Evolutionary conservation across 2,113 vertebrate species (phyloP), one percentile per base, ranked within the genome.

Genomic region (Platycercus adscitus): DNA sequence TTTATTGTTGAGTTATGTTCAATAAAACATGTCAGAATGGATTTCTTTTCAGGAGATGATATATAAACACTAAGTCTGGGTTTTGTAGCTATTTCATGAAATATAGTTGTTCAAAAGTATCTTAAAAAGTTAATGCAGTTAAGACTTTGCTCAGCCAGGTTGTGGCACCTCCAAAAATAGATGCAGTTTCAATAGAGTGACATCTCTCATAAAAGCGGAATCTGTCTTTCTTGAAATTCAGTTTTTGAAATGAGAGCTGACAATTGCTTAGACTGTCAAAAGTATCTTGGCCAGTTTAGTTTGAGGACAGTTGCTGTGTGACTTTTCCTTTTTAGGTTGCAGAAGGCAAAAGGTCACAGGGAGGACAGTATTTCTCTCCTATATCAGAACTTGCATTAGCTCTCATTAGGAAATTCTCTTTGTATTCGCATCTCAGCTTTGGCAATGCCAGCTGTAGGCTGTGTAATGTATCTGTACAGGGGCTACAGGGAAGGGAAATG

Each of bases 61-160:
- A 70, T 86, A 56, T 60, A 84, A 94, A 70, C n/a, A 49, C 68
- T 70, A 53, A 68, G 64, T 71, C 89, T 91, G 68, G 81, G 43
- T 82, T 96, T 95, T 93, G 88, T 47, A 76, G 95, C 81, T 86
- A 69, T 91, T 93, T 88, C 43, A 17, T 81, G 82, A 93, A 95
- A 94, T 91, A 93, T 21, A 72, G 77, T 83, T 95, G 78, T 95
- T 97, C 2, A 1, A 95, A 93, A 96, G 91, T 85, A 84, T 93
- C 94, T 97, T 97, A 77, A 96, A 95, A 97, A 96, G 90, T 96
- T 95, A 97, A 96, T 88, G 91, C 64, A 84, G 92, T 96, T 97
- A 96, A 95, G 81, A 68, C 89, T 82, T 82, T 10, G 28, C 84
- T 97, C 93, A 89, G 83, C 81, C 91, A 88, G 91, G 95, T 97